These are phyloP conservation scores for Littorina saxatilis DNA, from an alignment of 1,140 invertebrate genomes.

Conservation along the genomic window DNA sequence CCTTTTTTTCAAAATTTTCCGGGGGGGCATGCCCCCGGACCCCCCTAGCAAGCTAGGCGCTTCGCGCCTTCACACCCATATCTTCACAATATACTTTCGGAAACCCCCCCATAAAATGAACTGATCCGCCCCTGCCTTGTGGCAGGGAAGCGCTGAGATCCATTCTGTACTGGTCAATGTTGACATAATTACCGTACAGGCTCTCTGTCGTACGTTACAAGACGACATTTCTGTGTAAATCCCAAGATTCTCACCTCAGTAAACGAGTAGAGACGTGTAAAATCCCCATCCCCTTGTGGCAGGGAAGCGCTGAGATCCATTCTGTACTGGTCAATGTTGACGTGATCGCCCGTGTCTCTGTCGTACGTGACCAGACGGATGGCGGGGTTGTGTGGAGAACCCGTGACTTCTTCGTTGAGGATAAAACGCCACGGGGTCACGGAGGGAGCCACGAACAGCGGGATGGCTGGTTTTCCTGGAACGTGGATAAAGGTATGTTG, in stretches of 20 bases:
- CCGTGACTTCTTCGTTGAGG: conserved; percentile 38
- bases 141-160: too few species aligned
- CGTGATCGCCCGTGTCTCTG: conserved; percentile 86
- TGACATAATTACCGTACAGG: too few species aligned
- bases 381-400: conserved; percentile 84
- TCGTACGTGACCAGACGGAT: conserved; percentile 92
- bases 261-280: conserved; percentile 84
- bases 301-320: conserved; percentile 85
- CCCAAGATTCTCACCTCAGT: conserved; percentile 19
- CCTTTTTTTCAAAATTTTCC: too few species aligned
- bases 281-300: conserved; percentile 79
- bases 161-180: too few species aligned
- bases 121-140: too few species aligned
- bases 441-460: conserved; percentile 61
- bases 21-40: too few species aligned
- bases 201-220: too few species aligned
- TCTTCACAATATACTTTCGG: too few species aligned
- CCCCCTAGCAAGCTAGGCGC: too few species aligned
- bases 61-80: too few species aligned
- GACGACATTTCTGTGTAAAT: too few species aligned
- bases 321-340: conserved; percentile 93
- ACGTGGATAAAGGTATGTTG: neutral
- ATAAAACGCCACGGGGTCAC: conserved; percentile 66
- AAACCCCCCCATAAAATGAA: too few species aligned
- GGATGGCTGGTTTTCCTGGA: conserved; percentile 40